These are phyloP conservation scores for Aporophyla nigra DNA, from an alignment of 2,888 invertebrate species.

Conservation along the genomic window DNA sequence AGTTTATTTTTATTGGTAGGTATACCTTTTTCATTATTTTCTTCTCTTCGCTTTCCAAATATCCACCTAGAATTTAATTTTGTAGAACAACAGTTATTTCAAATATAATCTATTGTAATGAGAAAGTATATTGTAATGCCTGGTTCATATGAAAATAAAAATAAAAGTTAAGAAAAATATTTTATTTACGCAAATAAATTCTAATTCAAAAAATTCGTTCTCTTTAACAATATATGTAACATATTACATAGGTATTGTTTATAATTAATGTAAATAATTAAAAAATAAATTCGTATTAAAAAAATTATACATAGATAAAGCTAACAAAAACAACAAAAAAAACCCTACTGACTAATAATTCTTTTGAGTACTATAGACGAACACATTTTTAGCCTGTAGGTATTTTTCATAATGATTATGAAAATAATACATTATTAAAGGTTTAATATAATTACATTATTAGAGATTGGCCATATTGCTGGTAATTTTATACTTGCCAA, in stretches of 20 bases:
- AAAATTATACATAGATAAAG: background rate
- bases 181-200: conserved; percentile 9
- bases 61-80: background rate
- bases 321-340: background rate
- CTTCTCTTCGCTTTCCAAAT: background rate
- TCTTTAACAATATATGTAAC: background rate
- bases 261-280: background rate
- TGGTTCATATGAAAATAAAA: background rate
- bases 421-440: background rate
- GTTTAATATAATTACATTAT: background rate
- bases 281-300: background rate
- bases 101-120: background rate
- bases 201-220: too few species aligned
- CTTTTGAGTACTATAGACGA: background rate
- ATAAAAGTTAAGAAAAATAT: background rate
- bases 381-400: conserved; percentile 9
- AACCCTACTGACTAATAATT: background rate
- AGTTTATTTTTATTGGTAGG: background rate
- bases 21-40: background rate
- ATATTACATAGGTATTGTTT: background rate
- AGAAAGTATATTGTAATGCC: background rate
- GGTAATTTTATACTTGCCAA: background rate
- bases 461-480: background rate
- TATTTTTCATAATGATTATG: background rate
- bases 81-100: background rate